phyloP scores from a whole-genome alignment of 2,113 vertebrate genomes.

The Hiodon alosoides region DNA sequence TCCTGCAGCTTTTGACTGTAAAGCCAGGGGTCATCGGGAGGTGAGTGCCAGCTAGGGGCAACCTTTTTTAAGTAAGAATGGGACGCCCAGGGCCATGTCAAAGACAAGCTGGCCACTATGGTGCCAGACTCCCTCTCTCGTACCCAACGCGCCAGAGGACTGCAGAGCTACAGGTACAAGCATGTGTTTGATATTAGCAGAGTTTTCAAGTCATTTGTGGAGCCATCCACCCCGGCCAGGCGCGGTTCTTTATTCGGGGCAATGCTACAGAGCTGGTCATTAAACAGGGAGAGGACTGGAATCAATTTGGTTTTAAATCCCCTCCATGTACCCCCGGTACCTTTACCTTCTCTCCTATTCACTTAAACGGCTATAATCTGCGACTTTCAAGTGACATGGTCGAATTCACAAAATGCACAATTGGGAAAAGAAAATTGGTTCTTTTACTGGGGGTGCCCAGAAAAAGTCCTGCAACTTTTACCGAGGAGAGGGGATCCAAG shows the following conservation, averaged over 20 bases:
- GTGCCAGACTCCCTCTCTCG: slow-evolving; percentile 28
- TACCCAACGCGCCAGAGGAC: slow-evolving; percentile 32
- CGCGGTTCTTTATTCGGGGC: slow-evolving; percentile 41
- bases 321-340: slow-evolving; percentile 75
- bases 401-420: slow-evolving; percentile 59
- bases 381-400: slow-evolving; percentile 59
- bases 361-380: slow-evolving; percentile 76
- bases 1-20: slow-evolving; percentile 80
- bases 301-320: slow-evolving; percentile 94
- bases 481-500: slow-evolving; percentile 32
- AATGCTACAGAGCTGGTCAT: slow-evolving; percentile 56
- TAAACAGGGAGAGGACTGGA: slow-evolving; percentile 80
- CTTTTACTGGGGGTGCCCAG: slow-evolving; percentile 54
- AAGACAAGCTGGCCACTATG: slow-evolving; percentile 41
- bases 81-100: slow-evolving; percentile 58
- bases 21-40: slow-evolving; percentile 82
- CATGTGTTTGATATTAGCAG: slow-evolving; percentile 92
- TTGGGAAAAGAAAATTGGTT: slow-evolving; percentile 52
- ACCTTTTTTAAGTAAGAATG: slow-evolving; percentile 66
- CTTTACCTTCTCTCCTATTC: slow-evolving; percentile 81
- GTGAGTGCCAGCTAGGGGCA: slow-evolving; percentile 87
- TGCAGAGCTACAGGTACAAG: slow-evolving; percentile 60
- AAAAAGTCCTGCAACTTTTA: slow-evolving; percentile 50
- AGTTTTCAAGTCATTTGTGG: slow-evolving; percentile 63
- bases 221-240: slow-evolving; percentile 57